Evolutionary conservation across 2,888 invertebrate species (phyloP).

Genomic region (Clistopyga incitator): DNA sequence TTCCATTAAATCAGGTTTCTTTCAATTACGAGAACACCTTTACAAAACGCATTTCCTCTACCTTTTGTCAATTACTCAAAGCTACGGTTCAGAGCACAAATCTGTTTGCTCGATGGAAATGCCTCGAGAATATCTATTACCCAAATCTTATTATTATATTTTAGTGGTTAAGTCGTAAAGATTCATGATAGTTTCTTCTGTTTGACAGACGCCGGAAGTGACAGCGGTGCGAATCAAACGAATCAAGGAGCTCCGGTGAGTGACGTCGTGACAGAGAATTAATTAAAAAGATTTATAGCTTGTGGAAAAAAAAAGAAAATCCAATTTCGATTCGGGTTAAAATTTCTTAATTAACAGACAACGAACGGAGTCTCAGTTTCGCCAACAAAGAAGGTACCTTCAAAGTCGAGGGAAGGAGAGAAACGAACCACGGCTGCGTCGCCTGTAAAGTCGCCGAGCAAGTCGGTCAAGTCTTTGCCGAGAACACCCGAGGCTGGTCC

Average conservation of each 20-base stretch:
- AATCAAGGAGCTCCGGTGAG: conserved; percentile 91
- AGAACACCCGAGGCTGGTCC: conserved; percentile 90
- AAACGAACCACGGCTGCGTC: conserved; percentile 83
- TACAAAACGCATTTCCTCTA: background rate
- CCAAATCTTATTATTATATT: background rate
- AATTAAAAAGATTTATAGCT: conserved; percentile 12
- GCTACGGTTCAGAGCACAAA: background rate
- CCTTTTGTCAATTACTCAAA: background rate
- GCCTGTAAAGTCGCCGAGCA: conserved; percentile 86
- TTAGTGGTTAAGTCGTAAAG: background rate
- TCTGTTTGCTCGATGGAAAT: conserved; percentile 53
- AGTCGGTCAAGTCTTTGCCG: conserved; percentile 86
- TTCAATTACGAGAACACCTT: conserved; percentile 37
- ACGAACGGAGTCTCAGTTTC: conserved; percentile 90
- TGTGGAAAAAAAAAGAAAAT: conserved; percentile 5
- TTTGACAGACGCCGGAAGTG: conserved; percentile 92
- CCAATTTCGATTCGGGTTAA: background rate
- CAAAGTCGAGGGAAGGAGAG: conserved; percentile 85
- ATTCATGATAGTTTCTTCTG: conserved; percentile 15
- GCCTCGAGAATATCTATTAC: conserved; percentile 23
- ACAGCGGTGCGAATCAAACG: conserved; percentile 93
- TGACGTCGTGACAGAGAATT: conserved; percentile 69
- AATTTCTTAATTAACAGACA: conserved; percentile 64
- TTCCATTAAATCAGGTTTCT: conserved; percentile 70
- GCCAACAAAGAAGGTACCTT: conserved; percentile 88